Percentiles rank a stretch among this genome's conserved stretches.
Evolutionary conservation across 2,888 invertebrate species (phyloP).

Genomic region (Mesorhabditis spiculigera): DNA sequence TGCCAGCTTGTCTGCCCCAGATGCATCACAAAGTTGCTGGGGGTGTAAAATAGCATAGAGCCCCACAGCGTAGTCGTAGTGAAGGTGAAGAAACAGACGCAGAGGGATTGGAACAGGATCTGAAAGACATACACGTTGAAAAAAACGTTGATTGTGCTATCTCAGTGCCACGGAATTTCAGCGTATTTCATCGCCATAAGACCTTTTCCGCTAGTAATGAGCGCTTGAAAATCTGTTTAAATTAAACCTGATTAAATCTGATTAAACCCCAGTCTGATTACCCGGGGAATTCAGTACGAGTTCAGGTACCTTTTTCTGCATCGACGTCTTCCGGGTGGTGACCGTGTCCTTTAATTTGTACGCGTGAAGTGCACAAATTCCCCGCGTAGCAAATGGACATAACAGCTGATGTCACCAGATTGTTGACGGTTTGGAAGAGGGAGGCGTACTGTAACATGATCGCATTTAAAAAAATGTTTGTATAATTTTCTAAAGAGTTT

Average conservation of each 20-base stretch:
- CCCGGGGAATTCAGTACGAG: not conserved
- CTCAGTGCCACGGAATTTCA: too few relatives aligned
- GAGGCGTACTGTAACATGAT: not conserved
- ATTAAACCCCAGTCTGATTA: too few relatives aligned
- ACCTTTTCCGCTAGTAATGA: too few relatives aligned
- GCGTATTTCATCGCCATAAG: too few relatives aligned
- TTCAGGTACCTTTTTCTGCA: not conserved
- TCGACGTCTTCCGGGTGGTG: not conserved
- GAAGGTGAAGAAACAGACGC: constrained; percentile 6
- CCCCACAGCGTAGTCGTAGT: not conserved
- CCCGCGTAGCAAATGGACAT: constrained; percentile 1
- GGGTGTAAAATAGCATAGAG: not conserved
- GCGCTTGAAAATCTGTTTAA: too few relatives aligned
- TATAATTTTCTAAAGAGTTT: too few relatives aligned
- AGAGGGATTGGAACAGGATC: not conserved
- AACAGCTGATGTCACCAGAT: not conserved
- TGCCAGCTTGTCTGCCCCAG: constrained; percentile 1
- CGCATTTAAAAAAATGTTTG: too few relatives aligned
- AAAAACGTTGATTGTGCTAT: too few relatives aligned
- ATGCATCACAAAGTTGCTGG: not conserved
- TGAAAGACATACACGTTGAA: not conserved
- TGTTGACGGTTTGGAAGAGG: not conserved
- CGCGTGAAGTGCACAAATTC: not conserved
- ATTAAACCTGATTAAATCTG: too few relatives aligned
- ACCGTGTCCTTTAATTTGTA: not conserved